A percentile compares a stretch with the other conserved stretches of the same genome.
Conservation (phyloP, 2,113 vertebrate species). For the Burhinus oedicnemus region DNA sequence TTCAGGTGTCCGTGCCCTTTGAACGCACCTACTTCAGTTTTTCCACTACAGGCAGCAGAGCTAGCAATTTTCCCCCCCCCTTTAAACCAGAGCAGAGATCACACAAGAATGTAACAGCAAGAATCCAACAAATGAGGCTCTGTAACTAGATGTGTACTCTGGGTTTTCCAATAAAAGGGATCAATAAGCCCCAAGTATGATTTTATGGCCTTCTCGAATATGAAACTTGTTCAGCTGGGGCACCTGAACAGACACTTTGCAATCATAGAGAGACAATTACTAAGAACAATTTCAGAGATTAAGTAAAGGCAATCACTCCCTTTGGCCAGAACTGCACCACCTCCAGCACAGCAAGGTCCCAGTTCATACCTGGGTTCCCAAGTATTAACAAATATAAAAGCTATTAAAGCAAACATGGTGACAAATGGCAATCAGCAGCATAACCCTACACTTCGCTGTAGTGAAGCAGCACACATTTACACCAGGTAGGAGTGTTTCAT, state of each 20-base stretch:
- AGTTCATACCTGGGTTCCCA: neutral
- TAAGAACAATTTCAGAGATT: neutral
- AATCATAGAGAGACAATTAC: neutral
- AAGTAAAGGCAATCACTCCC: neutral
- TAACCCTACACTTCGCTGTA: neutral
- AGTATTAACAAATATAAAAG: neutral
- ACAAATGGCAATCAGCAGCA: neutral
- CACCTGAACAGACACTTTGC: neutral
- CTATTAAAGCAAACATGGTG: accelerated
- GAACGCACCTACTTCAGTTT: neutral
- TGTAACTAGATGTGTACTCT: neutral
- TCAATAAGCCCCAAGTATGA: neutral
- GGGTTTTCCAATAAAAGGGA: neutral
- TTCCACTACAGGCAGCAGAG: neutral
- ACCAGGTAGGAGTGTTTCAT: accelerated
- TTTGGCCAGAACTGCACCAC: neutral
- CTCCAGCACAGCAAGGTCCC: neutral
- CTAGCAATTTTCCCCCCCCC: neutral
- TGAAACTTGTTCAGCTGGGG: neutral
- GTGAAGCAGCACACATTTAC: too few relatives aligned
- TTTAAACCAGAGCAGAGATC: neutral
- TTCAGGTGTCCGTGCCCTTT: neutral
- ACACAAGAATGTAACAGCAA: neutral
- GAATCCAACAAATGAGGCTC: neutral
- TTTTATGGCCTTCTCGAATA: neutral